Base-by-base conservation (phyloP, 2,113 vertebrate species). In the Cyprinodon brontotheroides region DNA sequence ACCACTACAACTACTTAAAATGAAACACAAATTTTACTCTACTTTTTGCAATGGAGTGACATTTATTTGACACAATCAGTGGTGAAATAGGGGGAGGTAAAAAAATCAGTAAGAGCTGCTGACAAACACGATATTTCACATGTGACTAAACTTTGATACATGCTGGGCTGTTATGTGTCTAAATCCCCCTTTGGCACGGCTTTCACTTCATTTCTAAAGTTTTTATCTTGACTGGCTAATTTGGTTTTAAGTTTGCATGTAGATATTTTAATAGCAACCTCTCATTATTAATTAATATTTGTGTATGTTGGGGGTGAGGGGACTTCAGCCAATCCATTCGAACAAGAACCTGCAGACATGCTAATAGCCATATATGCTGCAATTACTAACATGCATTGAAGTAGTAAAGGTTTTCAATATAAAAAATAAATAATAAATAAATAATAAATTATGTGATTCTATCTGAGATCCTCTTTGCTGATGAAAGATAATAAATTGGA, bases 81-180 rank as follows among this genome's bases (percentile, higher is more conserved):
- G 14, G 7, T 39, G 22, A 22, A 40, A 57, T 22, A 40, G 15
- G 1, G 2, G 15, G 15, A 20, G 53, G 11, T 29, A 50, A 47
- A 17, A 17, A 15, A 50, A 48, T 67, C 50, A 15, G 22, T 45
- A 37, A 37, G 37, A 62, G 29, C 17, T 9, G 20, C 50, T 57
- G 50, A 14, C 38, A 62, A 62, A 62, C 37, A 29, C 1, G 47
- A 40, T 6, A 57, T 70, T 47, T 29, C 53, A 66, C 39, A 5
- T 66, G 14, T 66, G 64, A 64, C 70, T 77, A 61, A 38, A 67
- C 10, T n/a, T 50, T 43, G 41, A 61, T 12, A n/a, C 60, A 48
- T 61, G 61, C 0, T 3, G 36, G 13, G 60, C 15, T 72, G 70
- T 47, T 45, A 59, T 65, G 45, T 45, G 2, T 64, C 40, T 38